Base-by-base conservation (phyloP, 2,113 vertebrate species). In the Symphodus melops region DNA sequence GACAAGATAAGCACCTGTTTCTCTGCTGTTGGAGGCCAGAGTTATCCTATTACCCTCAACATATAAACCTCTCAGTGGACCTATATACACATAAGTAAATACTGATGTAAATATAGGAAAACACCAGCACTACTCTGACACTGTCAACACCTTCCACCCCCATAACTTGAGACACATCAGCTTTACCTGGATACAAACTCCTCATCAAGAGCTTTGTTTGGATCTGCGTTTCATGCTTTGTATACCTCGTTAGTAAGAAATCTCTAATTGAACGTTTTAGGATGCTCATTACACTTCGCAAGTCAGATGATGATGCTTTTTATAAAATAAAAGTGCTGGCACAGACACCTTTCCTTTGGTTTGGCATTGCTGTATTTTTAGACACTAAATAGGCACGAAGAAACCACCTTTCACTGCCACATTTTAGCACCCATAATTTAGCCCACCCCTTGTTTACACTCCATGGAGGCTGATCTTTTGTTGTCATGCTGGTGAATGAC, bases 1-100 rank as follows among this genome's bases (percentile, higher is more conserved):
- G 93, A 95, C 95, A 94, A 95, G 92, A 95, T 94, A 92, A 96
- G 96, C 96, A 97, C 96, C 95, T 97, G 96, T 85, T 90, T 85
- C 80, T 86, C 56, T 63, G 83, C 72, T 68, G 61, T 73, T 53
- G 37, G 68, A 82, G 85, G 58, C 85, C 42, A 66, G 72, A 89
- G 87, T 90, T 88, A 89, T 91, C 82, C 89, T 77, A 79, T 89
- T 88, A 90, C 96, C 76, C 75, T 73, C 67, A 58, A 81, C 87
- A 79, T 92, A 87, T 92, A 92, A 92, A 91, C 84, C 70, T 89
- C 81, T 90, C 83, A 64, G 66, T 80, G 63, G 73, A 77, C 83
- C 76, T 56, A 75, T 86, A 91, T 87, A 90, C 90, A 88, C 84
- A 79, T 74, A 76, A 64, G 71, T 87, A 89, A 87, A 90, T 81